Percentiles rank a stretch among this genome's conserved stretches.
These are phyloP conservation scores for Cosmorhoe ocellata DNA, from an alignment of 2,888 invertebrate genomes.

Conservation along the genomic window DNA sequence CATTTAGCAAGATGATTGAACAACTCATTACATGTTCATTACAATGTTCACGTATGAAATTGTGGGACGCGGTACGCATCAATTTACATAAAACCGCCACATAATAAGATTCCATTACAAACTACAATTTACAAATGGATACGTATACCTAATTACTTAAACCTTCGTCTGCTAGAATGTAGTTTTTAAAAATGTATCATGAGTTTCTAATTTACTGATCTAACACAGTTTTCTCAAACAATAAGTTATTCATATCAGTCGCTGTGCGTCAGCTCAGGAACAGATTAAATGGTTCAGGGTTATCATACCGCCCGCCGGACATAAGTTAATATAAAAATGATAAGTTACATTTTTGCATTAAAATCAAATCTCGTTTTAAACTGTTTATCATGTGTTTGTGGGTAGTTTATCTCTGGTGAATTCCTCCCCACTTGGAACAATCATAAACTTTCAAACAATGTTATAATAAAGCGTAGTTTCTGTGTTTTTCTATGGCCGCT, in stretches of 20 bases:
- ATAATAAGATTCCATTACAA: conserved; percentile 12
- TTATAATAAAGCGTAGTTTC: too few relatives aligned
- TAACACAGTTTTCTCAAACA: neutral
- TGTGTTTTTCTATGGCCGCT: neutral
- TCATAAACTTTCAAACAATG: neutral
- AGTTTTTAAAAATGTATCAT: too few relatives aligned
- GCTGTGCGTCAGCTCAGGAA: conserved; percentile 15
- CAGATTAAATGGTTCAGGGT: too few relatives aligned
- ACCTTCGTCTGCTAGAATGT: too few relatives aligned
- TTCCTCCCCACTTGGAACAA: neutral
- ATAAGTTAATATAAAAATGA: conserved; percentile 33
- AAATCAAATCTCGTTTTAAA: neutral
- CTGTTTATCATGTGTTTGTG: too few relatives aligned
- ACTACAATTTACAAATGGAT: conserved; percentile 6
- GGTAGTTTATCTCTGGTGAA: too few relatives aligned
- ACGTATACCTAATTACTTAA: too few relatives aligned
- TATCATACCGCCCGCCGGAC: conserved; percentile 44
- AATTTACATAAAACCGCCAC: neutral
- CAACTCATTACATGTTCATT: too few relatives aligned
- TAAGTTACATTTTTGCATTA: conserved; percentile 25
- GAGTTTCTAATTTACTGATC: too few relatives aligned
- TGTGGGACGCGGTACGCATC: too few relatives aligned
- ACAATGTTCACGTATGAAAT: too few relatives aligned
- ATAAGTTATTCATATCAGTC: conserved; percentile 8
- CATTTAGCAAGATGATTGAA: too few relatives aligned